phyloP scores from a whole-genome alignment of 2,113 vertebrate genomes.

The Gasterosteus nipponicus region DNA sequence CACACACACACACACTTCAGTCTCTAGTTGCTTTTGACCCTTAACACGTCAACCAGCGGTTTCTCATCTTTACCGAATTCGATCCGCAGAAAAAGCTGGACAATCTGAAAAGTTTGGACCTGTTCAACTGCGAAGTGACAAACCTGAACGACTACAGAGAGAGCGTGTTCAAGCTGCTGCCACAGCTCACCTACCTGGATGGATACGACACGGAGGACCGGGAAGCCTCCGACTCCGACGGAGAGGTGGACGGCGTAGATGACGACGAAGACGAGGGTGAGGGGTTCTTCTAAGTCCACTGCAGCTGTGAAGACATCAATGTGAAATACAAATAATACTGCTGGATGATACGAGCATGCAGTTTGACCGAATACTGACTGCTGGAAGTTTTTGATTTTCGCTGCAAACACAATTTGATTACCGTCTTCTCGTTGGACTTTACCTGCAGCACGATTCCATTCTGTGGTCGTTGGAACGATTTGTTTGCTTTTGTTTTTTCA shows the following conservation, averaged over 20 bases:
- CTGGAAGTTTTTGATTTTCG: not conserved
- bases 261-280: constrained; percentile 89
- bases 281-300: not conserved
- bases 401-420: not conserved
- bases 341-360: not conserved
- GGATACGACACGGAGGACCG: constrained; percentile 89
- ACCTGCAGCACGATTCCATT: not conserved
- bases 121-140: constrained; percentile 96
- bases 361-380: not conserved
- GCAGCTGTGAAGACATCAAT: not conserved
- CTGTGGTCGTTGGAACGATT: not conserved
- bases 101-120: constrained; percentile 91
- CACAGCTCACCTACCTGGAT: constrained; percentile 92
- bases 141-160: constrained; percentile 92
- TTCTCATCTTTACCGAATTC: not conserved
- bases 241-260: constrained; percentile 87
- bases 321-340: not conserved
- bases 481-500: constrained; percentile 28
- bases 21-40: not conserved
- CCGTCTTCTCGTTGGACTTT: not conserved
- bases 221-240: constrained; percentile 90
- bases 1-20: not conserved
- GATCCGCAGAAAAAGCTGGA: constrained; percentile 89
- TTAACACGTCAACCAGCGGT: not conserved
- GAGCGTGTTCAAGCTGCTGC: constrained; percentile 90